phyloP scores from a whole-genome alignment of 2,888 invertebrate species.

The Meloe dianella region DNA sequence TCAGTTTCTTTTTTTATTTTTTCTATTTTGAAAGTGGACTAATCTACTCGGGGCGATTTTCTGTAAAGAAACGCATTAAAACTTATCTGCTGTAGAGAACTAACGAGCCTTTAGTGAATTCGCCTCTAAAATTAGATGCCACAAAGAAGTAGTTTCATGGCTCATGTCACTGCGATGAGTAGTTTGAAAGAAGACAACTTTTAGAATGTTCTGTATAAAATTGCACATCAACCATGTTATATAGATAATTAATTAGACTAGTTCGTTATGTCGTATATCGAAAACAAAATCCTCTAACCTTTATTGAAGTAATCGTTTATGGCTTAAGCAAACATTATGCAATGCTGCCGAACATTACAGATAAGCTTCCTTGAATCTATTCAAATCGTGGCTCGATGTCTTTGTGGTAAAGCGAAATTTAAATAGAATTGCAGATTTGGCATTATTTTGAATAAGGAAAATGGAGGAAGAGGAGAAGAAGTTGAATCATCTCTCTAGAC shows the following conservation, averaged over 20 bases:
- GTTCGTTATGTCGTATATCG: conserved; percentile 34
- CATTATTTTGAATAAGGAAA: conserved; percentile 15
- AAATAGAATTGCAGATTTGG: conserved; percentile 24
- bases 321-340: conserved; percentile 35
- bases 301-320: conserved; percentile 35
- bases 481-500: conserved; percentile 3
- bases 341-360: conserved; percentile 28
- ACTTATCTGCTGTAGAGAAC: conserved; percentile 44
- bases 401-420: conserved; percentile 31
- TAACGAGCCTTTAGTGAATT: conserved; percentile 46
- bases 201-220: conserved; percentile 40
- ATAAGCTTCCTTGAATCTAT: conserved; percentile 32
- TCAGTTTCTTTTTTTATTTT: background rate
- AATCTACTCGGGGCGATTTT: background rate
- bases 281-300: conserved; percentile 17
- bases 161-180: conserved; percentile 43
- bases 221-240: conserved; percentile 30
- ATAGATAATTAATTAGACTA: conserved; percentile 36
- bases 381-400: conserved; percentile 28
- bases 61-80: conserved; percentile 37
- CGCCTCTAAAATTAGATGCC: conserved; percentile 46
- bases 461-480: background rate
- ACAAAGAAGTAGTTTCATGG: conserved; percentile 47
- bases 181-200: conserved; percentile 26
- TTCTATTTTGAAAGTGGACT: conserved; percentile 9